Conservation (phyloP, 1,140 invertebrate genomes). For the Nixonia krombeini region DNA sequence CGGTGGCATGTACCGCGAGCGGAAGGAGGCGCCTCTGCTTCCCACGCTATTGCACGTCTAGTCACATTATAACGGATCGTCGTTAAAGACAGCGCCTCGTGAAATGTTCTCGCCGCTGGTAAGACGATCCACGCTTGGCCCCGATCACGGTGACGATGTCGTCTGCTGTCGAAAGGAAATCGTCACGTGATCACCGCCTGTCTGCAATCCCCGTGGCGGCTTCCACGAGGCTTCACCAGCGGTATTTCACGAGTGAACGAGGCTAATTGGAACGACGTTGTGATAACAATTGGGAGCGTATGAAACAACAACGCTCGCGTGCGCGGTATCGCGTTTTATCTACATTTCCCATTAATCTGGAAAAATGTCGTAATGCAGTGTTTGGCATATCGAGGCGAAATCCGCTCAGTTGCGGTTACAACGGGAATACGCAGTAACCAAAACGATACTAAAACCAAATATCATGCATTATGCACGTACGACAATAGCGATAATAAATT, state of each 20-base stretch:
- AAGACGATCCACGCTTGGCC: conserved; percentile 39
- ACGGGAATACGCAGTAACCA: too few relatives aligned
- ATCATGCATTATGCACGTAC: too few relatives aligned
- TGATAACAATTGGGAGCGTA: conserved; percentile 28
- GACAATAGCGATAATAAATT: too few relatives aligned
- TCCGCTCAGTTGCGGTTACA: too few relatives aligned
- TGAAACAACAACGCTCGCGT: too few relatives aligned
- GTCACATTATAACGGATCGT: conserved; percentile 66
- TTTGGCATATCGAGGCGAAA: too few relatives aligned
- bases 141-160: conserved; percentile 17
- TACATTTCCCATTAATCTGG: too few relatives aligned
- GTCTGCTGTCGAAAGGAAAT: conserved; percentile 25
- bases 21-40: conserved; percentile 66
- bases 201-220: conserved; percentile 7
- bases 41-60: conserved; percentile 62
- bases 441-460: too few relatives aligned
- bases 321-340: too few relatives aligned
- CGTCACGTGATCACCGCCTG: conserved; percentile 29
- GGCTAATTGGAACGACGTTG: conserved; percentile 46
- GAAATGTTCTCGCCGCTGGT: conserved; percentile 26
- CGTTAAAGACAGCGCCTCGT: conserved; percentile 40
- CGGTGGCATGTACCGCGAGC: conserved; percentile 53
- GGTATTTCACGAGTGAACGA: conserved; percentile 47
- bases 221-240: too few relatives aligned
- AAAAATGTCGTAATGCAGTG: too few relatives aligned